Percentiles rank a stretch among this genome's conserved stretches.
Evolutionary conservation across 2,113 vertebrate species (phyloP).

Genomic region (Tetrao urogallus): DNA sequence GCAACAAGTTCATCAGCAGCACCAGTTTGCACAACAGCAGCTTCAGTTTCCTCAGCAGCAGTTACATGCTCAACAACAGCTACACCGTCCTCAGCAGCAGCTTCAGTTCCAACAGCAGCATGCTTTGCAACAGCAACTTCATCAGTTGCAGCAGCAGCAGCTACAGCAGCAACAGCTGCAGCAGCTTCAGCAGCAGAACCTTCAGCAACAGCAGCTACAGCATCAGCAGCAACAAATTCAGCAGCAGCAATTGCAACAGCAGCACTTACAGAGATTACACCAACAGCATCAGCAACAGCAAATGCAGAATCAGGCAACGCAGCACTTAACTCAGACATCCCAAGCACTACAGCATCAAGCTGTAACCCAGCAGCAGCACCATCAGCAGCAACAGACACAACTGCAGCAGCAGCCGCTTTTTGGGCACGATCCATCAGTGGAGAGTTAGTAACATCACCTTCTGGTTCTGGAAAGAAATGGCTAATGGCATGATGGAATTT

Average conservation of each 20-base stretch:
- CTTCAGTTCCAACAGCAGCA: conserved; percentile 83
- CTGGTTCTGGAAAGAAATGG: background rate
- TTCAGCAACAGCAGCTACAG: conserved; percentile 80
- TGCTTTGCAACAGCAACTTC: conserved; percentile 82
- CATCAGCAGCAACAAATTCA: conserved; percentile 77
- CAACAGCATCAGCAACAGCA: conserved; percentile 78
- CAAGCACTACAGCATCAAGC: conserved; percentile 80
- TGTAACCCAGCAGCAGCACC: conserved; percentile 79
- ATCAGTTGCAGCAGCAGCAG: conserved; percentile 80
- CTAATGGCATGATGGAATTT: background rate
- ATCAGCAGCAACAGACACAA: conserved; percentile 72
- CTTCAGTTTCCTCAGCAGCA: conserved; percentile 82
- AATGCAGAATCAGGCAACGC: conserved; percentile 73
- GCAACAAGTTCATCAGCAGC: conserved; percentile 73
- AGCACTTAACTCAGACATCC: conserved; percentile 66
- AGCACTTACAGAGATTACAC: conserved; percentile 75
- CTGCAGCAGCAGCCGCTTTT: conserved; percentile 85
- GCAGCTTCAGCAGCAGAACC: conserved; percentile 81
- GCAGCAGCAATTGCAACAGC: conserved; percentile 83
- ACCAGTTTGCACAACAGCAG: conserved; percentile 76
- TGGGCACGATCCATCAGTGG: conserved; percentile 91
- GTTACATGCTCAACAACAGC: conserved; percentile 79
- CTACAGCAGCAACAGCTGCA: conserved; percentile 80
- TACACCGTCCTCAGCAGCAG: conserved; percentile 85
- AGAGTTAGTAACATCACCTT: conserved; percentile 84